These are phyloP conservation scores for Chromis chromis DNA, from an alignment of 2,797 vertebrate genomes.

Conservation along the genomic window DNA sequence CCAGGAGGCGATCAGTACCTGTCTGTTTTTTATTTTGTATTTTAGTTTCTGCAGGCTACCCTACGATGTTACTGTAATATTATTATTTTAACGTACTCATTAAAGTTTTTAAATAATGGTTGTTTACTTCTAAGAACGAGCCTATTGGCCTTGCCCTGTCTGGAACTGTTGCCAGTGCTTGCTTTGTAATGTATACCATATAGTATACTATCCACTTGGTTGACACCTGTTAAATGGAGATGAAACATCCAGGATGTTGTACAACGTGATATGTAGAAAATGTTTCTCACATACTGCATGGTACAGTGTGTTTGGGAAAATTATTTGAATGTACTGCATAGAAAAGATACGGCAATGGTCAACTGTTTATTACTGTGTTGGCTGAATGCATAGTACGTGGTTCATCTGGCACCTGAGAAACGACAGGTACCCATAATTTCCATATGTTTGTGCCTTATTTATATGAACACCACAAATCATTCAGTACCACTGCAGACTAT, in stretches of 20 bases:
- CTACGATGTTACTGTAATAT: conserved; percentile 65
- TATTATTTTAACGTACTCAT: conserved; percentile 49
- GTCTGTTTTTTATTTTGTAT: conserved; percentile 39
- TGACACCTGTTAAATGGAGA: conserved; percentile 8
- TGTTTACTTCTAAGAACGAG: conserved; percentile 55
- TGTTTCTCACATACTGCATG: background rate
- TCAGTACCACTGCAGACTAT: background rate
- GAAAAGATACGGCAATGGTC: background rate
- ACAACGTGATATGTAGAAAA: background rate
- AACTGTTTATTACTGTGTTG: background rate
- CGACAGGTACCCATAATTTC: background rate
- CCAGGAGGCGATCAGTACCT: conserved; percentile 22
- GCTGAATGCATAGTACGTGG: background rate
- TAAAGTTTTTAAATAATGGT: conserved; percentile 49
- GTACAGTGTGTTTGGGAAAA: background rate
- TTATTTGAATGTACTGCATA: conserved; percentile 31
- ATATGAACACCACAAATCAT: conserved; percentile 18
- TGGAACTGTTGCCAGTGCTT: conserved; percentile 21
- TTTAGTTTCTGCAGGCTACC: conserved; percentile 37
- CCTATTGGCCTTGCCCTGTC: conserved; percentile 15
- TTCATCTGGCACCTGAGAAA: conserved; percentile 16
- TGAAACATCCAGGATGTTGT: background rate
- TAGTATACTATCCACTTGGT: conserved; percentile 14
- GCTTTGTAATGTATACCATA: background rate
- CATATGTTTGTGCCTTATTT: conserved; percentile 55